These are phyloP conservation scores for Poeciliopsis prolifica DNA, from an alignment of 2,113 vertebrate species.

Conservation along the genomic window DNA sequence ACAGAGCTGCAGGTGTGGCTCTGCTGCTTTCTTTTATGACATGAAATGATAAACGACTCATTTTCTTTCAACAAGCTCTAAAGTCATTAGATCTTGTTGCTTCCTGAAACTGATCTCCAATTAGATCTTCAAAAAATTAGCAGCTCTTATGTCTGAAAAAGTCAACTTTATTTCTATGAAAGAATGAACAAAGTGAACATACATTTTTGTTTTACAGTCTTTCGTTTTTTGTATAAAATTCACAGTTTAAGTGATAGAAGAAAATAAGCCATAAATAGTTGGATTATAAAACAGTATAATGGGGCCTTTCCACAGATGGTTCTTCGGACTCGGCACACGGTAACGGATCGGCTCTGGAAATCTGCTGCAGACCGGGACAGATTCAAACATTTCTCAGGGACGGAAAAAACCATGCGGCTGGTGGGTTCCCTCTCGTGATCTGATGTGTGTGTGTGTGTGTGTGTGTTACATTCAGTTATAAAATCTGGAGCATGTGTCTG, in stretches of 20 bases:
- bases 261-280: conserved; percentile 66
- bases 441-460: too few relatives aligned
- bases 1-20: too few relatives aligned
- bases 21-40: too few relatives aligned
- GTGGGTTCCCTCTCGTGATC: neutral
- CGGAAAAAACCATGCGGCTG: neutral
- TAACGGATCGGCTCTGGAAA: conserved; percentile 7
- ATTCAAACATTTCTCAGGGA: neutral
- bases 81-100: neutral
- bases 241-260: conserved; percentile 72
- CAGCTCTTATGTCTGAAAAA: conserved; percentile 49
- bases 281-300: conserved; percentile 34
- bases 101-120: neutral
- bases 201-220: conserved; percentile 22
- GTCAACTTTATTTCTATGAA: conserved; percentile 72
- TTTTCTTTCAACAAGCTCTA: neutral
- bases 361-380: neutral
- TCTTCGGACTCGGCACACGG: neutral
- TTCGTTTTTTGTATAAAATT: conserved; percentile 72
- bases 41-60: too few relatives aligned
- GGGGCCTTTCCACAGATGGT: neutral
- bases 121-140: neutral
- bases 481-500: neutral
- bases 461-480: neutral
- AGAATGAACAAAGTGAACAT: conserved; percentile 55